A percentile compares a stretch with the other conserved stretches of the same genome.
Conservation (phyloP, 2,113 vertebrate species). For the Misgurnus mizolepis region DNA sequence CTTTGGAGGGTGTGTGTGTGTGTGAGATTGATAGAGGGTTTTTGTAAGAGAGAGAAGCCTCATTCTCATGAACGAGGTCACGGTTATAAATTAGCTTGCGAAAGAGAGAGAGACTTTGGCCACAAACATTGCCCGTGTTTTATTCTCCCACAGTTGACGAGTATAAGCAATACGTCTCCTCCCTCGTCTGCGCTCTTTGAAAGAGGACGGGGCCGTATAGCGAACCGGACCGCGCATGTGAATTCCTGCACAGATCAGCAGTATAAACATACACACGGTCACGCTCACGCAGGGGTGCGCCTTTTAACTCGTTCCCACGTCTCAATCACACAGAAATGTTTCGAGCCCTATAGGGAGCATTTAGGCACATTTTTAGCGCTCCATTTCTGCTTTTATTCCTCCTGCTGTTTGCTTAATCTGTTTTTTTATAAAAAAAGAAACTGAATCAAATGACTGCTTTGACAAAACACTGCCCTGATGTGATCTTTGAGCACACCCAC, state of each 20-base stretch:
- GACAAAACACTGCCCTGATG: neutral
- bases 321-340: slow-evolving; percentile 66
- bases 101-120: neutral
- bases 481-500: neutral
- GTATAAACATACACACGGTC: slow-evolving; percentile 27
- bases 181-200: slow-evolving; percentile 9
- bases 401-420: neutral
- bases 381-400: slow-evolving; percentile 36
- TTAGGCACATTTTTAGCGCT: slow-evolving; percentile 22
- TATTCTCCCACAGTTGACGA: slow-evolving; percentile 6
- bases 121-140: neutral
- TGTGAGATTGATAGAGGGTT: slow-evolving; percentile 38
- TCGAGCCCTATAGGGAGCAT: slow-evolving; percentile 57
- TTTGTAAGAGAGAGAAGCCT: slow-evolving; percentile 9
- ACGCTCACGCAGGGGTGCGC: slow-evolving; percentile 40
- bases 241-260: slow-evolving; percentile 33
- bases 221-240: slow-evolving; percentile 12
- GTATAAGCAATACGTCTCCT: slow-evolving; percentile 25
- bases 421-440: neutral
- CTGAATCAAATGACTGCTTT: slow-evolving; percentile 2
- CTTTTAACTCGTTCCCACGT: slow-evolving; percentile 61
- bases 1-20: neutral
- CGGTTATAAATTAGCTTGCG: slow-evolving; percentile 8
- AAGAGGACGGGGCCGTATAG: slow-evolving; percentile 11
- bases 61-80: slow-evolving; percentile 36